phyloP scores from a whole-genome alignment of 2,888 invertebrate genomes.

The Cepaea hortensis region DNA sequence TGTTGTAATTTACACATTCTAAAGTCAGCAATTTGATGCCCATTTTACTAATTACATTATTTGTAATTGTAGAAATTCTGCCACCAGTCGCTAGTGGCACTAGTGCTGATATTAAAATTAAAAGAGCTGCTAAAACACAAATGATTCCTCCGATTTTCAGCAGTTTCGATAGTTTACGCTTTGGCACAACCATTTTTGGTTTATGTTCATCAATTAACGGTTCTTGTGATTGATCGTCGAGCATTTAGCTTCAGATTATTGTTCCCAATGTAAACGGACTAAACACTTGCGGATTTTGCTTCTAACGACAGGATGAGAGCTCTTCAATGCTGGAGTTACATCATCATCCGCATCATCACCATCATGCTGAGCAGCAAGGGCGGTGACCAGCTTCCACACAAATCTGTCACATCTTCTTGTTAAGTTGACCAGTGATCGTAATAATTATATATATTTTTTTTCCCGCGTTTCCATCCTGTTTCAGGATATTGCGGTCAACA shows the following conservation, averaged over 20 bases:
- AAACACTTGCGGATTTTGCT: neutral
- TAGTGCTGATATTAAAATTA: slow-evolving; percentile 32
- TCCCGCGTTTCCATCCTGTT: too few species aligned
- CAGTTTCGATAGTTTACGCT: slow-evolving; percentile 49
- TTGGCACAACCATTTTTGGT: slow-evolving; percentile 50
- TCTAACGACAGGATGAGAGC: neutral
- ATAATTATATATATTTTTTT: too few species aligned
- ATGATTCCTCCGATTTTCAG: slow-evolving; percentile 42
- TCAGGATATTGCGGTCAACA: too few species aligned
- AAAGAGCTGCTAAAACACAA: slow-evolving; percentile 20
- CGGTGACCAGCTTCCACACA: too few species aligned
- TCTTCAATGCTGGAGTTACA: neutral
- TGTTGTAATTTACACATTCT: neutral
- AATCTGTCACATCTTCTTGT: too few species aligned
- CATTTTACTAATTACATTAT: neutral
- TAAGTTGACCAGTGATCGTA: too few species aligned
- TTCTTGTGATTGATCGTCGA: neutral
- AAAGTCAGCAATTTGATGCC: neutral
- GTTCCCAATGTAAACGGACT: neutral
- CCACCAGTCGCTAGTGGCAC: slow-evolving; percentile 8
- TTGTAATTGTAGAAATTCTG: slow-evolving; percentile 1
- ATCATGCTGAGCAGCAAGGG: too few species aligned
- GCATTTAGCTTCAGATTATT: neutral
- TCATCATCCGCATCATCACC: too few species aligned
- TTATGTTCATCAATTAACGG: neutral